Evolutionary conservation across 2,888 invertebrate genomes (phyloP), one percentile per base, ranked within the genome.

Genomic region (Glyphotaelius pellucidus): DNA sequence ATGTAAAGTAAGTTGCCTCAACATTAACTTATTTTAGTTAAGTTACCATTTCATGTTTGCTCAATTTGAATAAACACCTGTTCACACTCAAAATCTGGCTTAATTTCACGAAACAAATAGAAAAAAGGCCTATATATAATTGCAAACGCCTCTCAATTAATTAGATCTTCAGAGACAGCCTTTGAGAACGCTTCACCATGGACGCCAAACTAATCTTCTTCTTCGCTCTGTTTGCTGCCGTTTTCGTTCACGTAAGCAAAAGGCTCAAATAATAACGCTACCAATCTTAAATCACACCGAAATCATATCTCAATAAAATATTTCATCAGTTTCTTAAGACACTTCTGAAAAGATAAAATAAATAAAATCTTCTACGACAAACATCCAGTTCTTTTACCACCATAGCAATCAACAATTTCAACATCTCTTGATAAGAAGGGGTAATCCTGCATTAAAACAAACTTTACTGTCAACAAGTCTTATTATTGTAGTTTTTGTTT

Each of bases 61-160:
- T 35, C 35, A 89, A 79, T 89, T 89, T 89, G 25, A 89, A 89
- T 89, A 25, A 89, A 89, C 88, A 89, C 80, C 88, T 89, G 88
- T 89, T 79, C n/a, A 89, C 14, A 80, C 88, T 31, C 67, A 25
- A 15, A 88, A 19, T 19, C 7, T 67, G 0, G 67, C 25, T 31
- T 15, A 79, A 86, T 87, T 52, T 87, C 1, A 52, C 88, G 25
- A 47, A n/a, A 31, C 42, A 89, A 88, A 67, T 19, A 79, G 47
- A 38, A 14, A 89, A 4, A 88, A 25, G 25, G 11, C 5, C 80
- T 89, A 89, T 89, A 89, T 80, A 88, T 79, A 87, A 30, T 87
- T 35, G 38, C n/a, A 2, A 35, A 79, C 14, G 11, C 25, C 31
- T 79, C 42, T 86, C 42, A 25, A 30, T 0, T 84, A 38, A 83